Conservation (phyloP, 1,140 invertebrate species). For the Campodea augens region DNA sequence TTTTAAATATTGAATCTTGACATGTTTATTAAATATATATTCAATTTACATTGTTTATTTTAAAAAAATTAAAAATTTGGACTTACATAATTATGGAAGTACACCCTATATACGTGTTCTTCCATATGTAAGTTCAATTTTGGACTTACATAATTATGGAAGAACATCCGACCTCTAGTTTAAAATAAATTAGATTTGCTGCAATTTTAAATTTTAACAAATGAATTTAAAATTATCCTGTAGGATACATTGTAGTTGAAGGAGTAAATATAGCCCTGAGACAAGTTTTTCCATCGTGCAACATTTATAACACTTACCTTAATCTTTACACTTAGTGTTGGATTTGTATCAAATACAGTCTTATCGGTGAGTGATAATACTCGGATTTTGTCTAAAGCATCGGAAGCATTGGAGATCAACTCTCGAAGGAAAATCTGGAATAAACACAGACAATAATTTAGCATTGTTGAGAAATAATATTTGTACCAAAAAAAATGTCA, state of each 20-base stretch:
- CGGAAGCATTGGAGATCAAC: conserved; percentile 91
- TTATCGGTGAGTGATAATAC: conserved; percentile 78
- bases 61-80: too few species aligned
- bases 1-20: too few species aligned
- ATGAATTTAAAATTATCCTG: neutral
- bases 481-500: neutral
- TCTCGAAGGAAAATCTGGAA: conserved; percentile 85
- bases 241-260: conserved; percentile 1
- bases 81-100: too few species aligned
- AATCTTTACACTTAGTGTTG: conserved; percentile 78
- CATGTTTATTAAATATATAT: too few species aligned
- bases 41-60: too few species aligned
- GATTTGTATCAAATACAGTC: conserved; percentile 48
- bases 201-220: neutral
- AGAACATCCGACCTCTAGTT: too few species aligned
- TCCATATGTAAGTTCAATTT: too few species aligned
- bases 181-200: too few species aligned
- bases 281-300: neutral
- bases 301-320: conserved; percentile 50
- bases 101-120: too few species aligned
- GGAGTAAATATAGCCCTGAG: neutral
- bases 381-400: conserved; percentile 88
- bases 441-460: too few species aligned
- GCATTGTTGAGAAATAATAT: too few species aligned
- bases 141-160: too few species aligned